These are phyloP conservation scores for Brotula barbata DNA, from an alignment of 2,797 vertebrate species.

Conservation along the genomic window DNA sequence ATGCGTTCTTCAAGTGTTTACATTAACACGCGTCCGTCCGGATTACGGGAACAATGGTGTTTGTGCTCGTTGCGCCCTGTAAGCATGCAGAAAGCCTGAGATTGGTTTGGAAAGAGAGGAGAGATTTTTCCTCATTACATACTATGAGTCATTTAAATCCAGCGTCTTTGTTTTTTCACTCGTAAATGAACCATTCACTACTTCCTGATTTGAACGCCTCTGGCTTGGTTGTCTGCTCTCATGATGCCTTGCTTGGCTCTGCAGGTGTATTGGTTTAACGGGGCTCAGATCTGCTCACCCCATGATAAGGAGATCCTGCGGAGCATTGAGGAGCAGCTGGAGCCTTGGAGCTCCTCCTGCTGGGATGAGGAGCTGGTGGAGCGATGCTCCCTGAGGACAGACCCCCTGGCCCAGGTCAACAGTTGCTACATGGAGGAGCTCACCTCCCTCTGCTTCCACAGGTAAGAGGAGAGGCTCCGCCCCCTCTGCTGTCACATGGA, in stretches of 20 bases:
- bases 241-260: constrained; percentile 8
- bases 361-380: constrained; percentile 88
- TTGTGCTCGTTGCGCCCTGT: no score
- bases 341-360: constrained; percentile 91
- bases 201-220: neutral
- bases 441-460: constrained; percentile 86
- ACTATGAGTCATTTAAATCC: no score
- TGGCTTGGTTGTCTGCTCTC: no score
- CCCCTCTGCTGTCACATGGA: neutral
- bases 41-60: no score
- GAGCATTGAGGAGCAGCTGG: constrained; percentile 86
- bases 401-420: constrained; percentile 85
- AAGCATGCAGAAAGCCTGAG: no score
- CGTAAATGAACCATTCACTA: neutral
- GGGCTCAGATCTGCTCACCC: constrained; percentile 90
- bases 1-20: no score
- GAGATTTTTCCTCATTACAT: no score
- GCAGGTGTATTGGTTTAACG: constrained; percentile 95
- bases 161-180: no score
- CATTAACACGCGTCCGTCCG: no score
- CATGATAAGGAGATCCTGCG: constrained; percentile 90
- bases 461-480: constrained; percentile 67
- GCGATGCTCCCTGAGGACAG: constrained; percentile 79
- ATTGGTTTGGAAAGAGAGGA: no score
- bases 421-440: constrained; percentile 89